phyloP scores from a whole-genome alignment of 2,888 invertebrate genomes.

The Frankliniella intonsa region DNA sequence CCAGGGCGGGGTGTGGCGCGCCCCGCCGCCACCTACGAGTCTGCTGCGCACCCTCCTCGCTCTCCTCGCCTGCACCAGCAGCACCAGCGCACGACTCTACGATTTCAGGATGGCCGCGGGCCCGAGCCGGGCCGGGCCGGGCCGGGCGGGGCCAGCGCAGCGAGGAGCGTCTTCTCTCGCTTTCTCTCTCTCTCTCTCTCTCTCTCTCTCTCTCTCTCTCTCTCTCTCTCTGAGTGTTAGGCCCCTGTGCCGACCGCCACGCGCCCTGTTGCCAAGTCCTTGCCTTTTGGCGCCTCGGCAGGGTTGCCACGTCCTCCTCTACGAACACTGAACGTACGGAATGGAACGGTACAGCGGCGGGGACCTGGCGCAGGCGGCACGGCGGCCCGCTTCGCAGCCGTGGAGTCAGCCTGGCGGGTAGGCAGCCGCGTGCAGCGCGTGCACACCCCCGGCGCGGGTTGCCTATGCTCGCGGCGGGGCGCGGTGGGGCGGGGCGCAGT shows the following conservation, averaged over 20 bases:
- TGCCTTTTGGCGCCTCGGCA: slow-evolving; percentile 40
- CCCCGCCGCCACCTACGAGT: too few species aligned
- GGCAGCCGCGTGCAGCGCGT: neutral
- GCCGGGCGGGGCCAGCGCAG: neutral
- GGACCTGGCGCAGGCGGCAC: slow-evolving; percentile 37
- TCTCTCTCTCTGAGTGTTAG: neutral
- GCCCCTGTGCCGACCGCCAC: neutral
- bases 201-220: slow-evolving; percentile 25
- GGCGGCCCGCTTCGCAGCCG: neutral
- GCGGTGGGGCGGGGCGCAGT: neutral
- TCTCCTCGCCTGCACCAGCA: too few species aligned
- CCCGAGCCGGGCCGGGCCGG: neutral
- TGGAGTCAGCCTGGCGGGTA: neutral
- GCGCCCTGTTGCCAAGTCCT: neutral
- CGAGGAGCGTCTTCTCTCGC: slow-evolving; percentile 1
- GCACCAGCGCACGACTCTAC: too few species aligned
- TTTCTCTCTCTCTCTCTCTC: slow-evolving; percentile 32
- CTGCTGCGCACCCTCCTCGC: too few species aligned
- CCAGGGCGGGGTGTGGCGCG: too few species aligned
- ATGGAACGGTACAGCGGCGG: slow-evolving; percentile 41
- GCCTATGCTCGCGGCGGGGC: neutral
- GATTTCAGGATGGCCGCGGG: neutral
- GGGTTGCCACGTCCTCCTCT: slow-evolving; percentile 45
- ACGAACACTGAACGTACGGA: slow-evolving; percentile 35
- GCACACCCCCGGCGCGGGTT: neutral